Base-by-base conservation (phyloP, 2,888 invertebrate genomes). In the Euzophera pinguis region DNA sequence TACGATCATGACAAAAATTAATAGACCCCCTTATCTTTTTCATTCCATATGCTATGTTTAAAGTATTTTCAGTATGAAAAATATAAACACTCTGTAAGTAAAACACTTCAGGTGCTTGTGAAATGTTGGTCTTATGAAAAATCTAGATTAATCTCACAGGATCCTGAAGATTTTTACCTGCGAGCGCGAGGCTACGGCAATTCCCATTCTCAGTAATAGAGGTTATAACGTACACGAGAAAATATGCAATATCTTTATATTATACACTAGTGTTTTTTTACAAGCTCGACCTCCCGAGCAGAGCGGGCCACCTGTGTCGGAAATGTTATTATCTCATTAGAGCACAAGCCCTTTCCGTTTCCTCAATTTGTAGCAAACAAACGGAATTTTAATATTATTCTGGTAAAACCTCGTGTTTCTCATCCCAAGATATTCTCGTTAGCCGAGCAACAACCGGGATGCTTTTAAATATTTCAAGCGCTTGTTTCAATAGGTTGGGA, bases 251-350 rank as follows among this genome's bases (percentile, higher is more conserved):
- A 50, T 51, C 43, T 51, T 35, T 43, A 51, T 51, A 43, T 45
- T 43, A 43, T 34, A 27, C 43, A 51, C 22, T 51, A 51, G 51
- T 51, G 43, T 53, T 49, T 50, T 47, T 37, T 37, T 53, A 53
- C 55, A 53, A 59, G 58, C 57, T 54, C 56, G 61, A 61, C 58
- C 59, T 62, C 58, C 61, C 47, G 50, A 45, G 32, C 50, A 42
- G 54, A 48, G 57, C 55, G 55, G 67, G 63, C 68, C 78, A 80
- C 80, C 80, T 80, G 80, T 67, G 74, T 69, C 69, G 68, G 64
- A 73, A 79, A 78, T 74, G 78, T 84, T 83, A 79, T 82, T 82
- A 81, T 83, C 82, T 83, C 81, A 82, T 84, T 84, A 84, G 74
- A 68, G 60, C n/a, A n/a, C n/a, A 60, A 69, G 74, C 75, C 81